phyloP scores from a whole-genome alignment of 2,888 invertebrate species.

The Tachina grossa region DNA sequence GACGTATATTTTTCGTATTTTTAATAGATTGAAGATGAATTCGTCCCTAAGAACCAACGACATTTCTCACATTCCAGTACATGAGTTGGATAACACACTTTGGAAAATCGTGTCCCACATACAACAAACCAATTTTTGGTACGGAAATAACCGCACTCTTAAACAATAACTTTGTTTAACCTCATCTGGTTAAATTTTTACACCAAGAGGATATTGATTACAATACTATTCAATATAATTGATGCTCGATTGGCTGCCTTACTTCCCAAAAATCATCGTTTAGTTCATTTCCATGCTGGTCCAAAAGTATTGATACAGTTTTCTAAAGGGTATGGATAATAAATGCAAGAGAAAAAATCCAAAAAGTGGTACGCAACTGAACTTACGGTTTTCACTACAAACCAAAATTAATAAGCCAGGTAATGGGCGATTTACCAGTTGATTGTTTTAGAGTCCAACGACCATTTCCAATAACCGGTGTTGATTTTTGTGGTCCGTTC shows the following conservation, averaged over 20 bases:
- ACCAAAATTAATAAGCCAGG: background rate
- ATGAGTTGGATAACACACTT: background rate
- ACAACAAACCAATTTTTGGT: background rate
- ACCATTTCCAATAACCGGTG: background rate
- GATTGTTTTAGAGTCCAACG: background rate
- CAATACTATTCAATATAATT: too few species aligned
- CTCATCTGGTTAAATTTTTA: too few species aligned
- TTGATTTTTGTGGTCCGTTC: constrained; percentile 1
- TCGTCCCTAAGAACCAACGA: background rate
- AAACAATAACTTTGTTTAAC: background rate
- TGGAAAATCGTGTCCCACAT: background rate
- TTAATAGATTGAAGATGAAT: background rate
- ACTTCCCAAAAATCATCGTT: constrained; percentile 70
- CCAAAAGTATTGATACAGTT: too few species aligned
- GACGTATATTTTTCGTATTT: too few species aligned
- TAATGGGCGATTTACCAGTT: constrained; percentile 3
- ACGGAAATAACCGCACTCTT: background rate
- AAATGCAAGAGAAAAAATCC: too few species aligned
- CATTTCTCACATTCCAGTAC: background rate
- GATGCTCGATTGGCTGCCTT: constrained; percentile 74
- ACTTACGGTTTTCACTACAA: too few species aligned
- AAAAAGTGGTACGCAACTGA: too few species aligned
- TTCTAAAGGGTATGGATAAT: too few species aligned
- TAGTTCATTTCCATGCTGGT: constrained; percentile 56
- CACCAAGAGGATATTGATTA: too few species aligned